Base-by-base conservation (phyloP, 2,797 vertebrate genomes). In the Helarctos malayanus region DNA sequence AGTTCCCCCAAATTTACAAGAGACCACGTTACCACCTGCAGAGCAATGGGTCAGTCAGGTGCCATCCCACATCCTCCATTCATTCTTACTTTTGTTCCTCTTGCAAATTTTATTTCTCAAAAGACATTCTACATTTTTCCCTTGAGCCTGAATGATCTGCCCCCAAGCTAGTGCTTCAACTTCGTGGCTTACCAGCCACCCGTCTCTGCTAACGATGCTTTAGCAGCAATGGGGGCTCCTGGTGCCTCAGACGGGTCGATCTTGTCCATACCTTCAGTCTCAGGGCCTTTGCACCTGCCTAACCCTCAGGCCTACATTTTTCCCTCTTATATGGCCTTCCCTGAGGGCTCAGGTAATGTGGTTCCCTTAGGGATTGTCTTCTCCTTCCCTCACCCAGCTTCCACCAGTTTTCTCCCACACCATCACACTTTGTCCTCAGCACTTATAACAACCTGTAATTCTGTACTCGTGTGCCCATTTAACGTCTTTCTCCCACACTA, bases 41-140 rank as follows among this genome's bases (percentile, higher is more conserved):
- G 95, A 96, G 94, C 92, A 91, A n/a, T 73, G 93, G 91, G 92
- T 97, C 98, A 14, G 27, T 95, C 97, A 97, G 96, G 68, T 73
- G 97, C 96, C 97, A 97, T 90, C 92, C 32, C 52, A 38, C 11
- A 12, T 45, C 25, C 49, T 86, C 52, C 13, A 35, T 78, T 79
- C 45, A 91, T 79, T 52, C 18, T 69, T 27, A 88, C 41, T 68
- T 84, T 84, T 35, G 45, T 32, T 86, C 54, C 14, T 84, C 41
- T 87, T 86, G 38, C 21, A 75, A 13, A 14, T 86, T 65, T 75
- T 81, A 35, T 69, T 97, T 93, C 73, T 65, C 25, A 94, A 32
- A 13, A 71, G 47, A n/a, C 16, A 59, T 47, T 89, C 85, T 61
- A 4, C 71, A 61, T 80, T 59, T 69, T 90, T 59, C 25, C 54